Conservation (phyloP, 2,113 vertebrate genomes). For the Neotoma lepida region DNA sequence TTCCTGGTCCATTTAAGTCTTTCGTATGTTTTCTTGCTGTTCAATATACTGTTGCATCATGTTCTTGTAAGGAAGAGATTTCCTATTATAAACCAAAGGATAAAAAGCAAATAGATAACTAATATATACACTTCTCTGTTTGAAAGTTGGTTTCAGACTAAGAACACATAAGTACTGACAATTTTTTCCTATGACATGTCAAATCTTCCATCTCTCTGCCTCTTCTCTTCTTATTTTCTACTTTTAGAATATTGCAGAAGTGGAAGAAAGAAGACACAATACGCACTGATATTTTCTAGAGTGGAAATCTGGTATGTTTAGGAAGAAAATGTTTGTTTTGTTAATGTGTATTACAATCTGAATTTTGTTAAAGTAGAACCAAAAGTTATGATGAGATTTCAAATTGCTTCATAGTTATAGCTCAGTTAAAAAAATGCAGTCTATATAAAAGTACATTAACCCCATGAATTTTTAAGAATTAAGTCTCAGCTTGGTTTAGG, state of each 20-base stretch:
- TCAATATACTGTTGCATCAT: neutral
- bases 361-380: neutral
- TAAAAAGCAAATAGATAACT: neutral
- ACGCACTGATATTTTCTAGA: neutral
- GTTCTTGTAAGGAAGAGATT: neutral
- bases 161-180: neutral
- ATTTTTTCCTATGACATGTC: rapidly evolving
- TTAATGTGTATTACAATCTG: too few relatives aligned
- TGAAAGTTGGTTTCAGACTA: neutral
- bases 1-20: neutral
- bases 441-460: neutral
- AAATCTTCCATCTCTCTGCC: neutral
- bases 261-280: neutral
- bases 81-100: neutral
- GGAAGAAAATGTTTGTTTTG: conserved; percentile 13
- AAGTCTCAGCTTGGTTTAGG: neutral
- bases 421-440: neutral
- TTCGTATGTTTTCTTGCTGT: rapidly evolving
- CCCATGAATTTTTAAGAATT: neutral
- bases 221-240: neutral
- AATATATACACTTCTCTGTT: neutral
- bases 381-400: neutral
- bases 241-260: neutral
- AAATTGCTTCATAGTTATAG: neutral
- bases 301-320: neutral